Percentiles rank a stretch among this genome's conserved stretches.
Conservation (phyloP, 2,888 invertebrate genomes). For the Polyploca ridens region DNA sequence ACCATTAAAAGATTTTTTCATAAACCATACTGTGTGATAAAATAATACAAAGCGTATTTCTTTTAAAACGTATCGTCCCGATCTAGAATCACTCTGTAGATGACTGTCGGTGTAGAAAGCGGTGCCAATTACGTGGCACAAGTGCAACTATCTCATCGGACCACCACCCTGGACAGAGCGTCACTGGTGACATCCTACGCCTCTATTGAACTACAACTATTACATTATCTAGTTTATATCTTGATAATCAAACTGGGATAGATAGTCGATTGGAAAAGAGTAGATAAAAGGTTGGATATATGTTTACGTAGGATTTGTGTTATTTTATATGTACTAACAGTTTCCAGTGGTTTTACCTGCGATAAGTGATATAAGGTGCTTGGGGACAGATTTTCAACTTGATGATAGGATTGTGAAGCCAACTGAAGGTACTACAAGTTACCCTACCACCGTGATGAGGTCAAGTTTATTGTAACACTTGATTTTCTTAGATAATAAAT, state of each 20-base stretch:
- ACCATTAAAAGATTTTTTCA: too few relatives aligned
- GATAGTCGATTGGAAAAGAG: neutral
- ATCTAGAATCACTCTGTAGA: slow-evolving; percentile 45
- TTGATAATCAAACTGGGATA: neutral
- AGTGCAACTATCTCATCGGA: slow-evolving; percentile 33
- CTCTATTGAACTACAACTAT: slow-evolving; percentile 12
- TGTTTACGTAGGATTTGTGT: neutral
- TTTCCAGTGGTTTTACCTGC: too few relatives aligned
- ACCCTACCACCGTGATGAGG: too few relatives aligned
- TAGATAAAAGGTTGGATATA: neutral
- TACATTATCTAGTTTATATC: neutral
- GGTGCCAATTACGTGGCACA: slow-evolving; percentile 66
- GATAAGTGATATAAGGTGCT: too few relatives aligned
- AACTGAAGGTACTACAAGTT: too few relatives aligned
- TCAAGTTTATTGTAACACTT: too few relatives aligned
- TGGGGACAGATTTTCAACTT: too few relatives aligned
- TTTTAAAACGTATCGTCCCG: neutral
- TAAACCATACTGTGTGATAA: neutral
- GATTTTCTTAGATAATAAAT: neutral
- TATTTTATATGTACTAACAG: neutral
- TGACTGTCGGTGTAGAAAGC: slow-evolving; percentile 58
- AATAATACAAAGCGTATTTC: neutral
- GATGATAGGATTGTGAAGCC: too few relatives aligned
- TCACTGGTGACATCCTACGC: slow-evolving; percentile 16
- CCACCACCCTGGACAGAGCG: slow-evolving; percentile 34